Evolutionary conservation across 2,888 invertebrate genomes (phyloP).

Genomic region (Drosophila conformis): DNA sequence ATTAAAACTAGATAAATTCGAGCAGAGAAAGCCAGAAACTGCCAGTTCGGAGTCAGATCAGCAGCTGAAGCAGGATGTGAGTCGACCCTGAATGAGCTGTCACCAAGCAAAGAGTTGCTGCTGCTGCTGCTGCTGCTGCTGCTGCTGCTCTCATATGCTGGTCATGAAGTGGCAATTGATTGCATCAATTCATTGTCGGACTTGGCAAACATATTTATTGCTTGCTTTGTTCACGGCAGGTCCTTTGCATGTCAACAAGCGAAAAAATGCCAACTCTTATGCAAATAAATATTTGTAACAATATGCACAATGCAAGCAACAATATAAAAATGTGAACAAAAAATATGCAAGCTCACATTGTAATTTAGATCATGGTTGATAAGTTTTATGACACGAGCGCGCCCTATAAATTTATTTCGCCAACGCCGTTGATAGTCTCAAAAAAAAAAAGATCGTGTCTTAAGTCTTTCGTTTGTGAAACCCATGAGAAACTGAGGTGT

Average conservation of each 20-base stretch:
- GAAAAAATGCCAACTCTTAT: slow-evolving; percentile 16
- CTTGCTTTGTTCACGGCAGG: slow-evolving; percentile 25
- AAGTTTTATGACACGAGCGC: slow-evolving; percentile 63
- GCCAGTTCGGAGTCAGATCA: neutral
- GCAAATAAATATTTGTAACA: slow-evolving; percentile 12
- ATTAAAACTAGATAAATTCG: neutral
- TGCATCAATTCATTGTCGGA: slow-evolving; percentile 46
- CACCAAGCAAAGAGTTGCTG: neutral
- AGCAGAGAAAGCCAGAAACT: neutral
- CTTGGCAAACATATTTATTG: slow-evolving; percentile 39
- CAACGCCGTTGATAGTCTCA: slow-evolving; percentile 8
- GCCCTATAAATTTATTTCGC: slow-evolving; percentile 60
- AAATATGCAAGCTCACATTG: slow-evolving; percentile 47
- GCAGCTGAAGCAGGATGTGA: neutral
- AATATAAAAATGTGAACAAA: slow-evolving; percentile 5
- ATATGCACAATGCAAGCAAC: slow-evolving; percentile 26
- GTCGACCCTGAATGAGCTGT: slow-evolving; percentile 6
- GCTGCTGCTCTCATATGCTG: slow-evolving; percentile 18
- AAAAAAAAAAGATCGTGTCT: slow-evolving; percentile 59
- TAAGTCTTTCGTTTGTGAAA: slow-evolving; percentile 73
- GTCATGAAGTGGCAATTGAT: slow-evolving; percentile 51
- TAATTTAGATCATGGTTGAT: slow-evolving; percentile 67
- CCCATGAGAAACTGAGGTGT: slow-evolving; percentile 35
- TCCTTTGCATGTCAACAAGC: slow-evolving; percentile 38
- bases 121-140: neutral